A percentile compares a stretch with the other conserved stretches of the same genome.
Evolutionary conservation across 2,113 vertebrate species (phyloP).

Genomic region (Progne subis): DNA sequence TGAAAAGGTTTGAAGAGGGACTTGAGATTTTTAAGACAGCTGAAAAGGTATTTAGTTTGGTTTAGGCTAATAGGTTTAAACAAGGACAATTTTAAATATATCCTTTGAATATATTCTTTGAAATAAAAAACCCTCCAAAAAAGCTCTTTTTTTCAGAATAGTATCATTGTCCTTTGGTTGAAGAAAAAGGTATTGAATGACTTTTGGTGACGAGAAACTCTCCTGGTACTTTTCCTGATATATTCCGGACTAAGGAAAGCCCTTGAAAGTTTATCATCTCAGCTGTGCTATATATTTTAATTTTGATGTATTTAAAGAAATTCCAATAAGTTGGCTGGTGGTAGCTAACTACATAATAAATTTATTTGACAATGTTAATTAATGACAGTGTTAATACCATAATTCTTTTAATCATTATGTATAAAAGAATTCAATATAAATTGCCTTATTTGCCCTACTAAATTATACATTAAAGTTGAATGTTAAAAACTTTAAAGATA

Average conservation of each 20-base stretch:
- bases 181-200: background rate
- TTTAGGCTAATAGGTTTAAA: background rate
- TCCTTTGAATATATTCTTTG: background rate
- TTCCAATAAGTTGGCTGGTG: background rate
- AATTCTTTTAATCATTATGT: background rate
- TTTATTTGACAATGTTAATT: background rate
- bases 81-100: background rate
- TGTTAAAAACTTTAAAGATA: background rate
- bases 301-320: background rate
- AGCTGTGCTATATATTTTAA: background rate
- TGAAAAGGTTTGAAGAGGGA: background rate
- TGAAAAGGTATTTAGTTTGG: background rate
- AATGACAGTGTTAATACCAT: background rate
- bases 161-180: background rate
- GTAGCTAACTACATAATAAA: background rate
- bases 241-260: background rate
- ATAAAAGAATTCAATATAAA: background rate
- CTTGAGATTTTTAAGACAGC: background rate
- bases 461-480: background rate
- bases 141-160: background rate
- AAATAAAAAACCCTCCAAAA: background rate
- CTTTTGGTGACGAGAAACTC: background rate
- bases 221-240: background rate
- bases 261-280: background rate
- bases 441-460: background rate